Percentiles rank a stretch among this genome's conserved stretches.
phyloP scores from a whole-genome alignment of 2,888 invertebrate genomes.

The Pristionchus entomophagus region DNA sequence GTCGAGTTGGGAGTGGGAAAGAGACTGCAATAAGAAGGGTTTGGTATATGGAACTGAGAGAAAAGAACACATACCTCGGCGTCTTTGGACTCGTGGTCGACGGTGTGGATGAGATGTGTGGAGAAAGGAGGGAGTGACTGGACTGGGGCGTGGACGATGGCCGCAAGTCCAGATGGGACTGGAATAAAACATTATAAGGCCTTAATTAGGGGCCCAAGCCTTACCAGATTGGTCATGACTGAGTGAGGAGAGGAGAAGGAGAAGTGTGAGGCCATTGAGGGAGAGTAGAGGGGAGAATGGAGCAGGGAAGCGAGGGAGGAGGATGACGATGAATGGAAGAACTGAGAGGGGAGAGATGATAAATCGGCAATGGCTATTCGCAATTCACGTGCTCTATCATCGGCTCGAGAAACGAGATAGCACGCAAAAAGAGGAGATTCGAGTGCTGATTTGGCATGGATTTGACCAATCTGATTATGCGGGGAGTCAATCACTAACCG shows the following conservation, averaged over 20 bases:
- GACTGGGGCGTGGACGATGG: constrained; percentile 41
- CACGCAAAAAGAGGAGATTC: too few relatives aligned
- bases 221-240: constrained; percentile 36
- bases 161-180: constrained; percentile 16
- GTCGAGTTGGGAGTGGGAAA: constrained; percentile 46
- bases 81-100: constrained; percentile 29
- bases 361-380: too few relatives aligned
- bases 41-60: background rate
- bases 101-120: background rate
- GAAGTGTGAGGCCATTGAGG: constrained; percentile 10
- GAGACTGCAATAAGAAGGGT: constrained; percentile 21
- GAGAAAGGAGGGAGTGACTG: background rate
- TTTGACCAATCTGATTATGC: too few relatives aligned
- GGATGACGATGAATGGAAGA: constrained; percentile 23
- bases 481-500: constrained; percentile 47
- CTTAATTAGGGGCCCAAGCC: background rate
- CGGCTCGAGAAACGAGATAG: too few relatives aligned
- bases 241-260: constrained; percentile 42
- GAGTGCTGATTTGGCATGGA: too few relatives aligned
- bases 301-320: constrained; percentile 35
- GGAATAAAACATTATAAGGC: background rate
- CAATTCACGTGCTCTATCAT: too few relatives aligned
- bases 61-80: background rate
- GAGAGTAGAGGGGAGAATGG: constrained; percentile 47
- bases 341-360: constrained; percentile 25